Percentiles rank a stretch among this genome's conserved stretches.
Evolutionary conservation across 30 jellyfish, hydroid and myxozoan species (phyloP).

Genomic region (Aurelia aurita complex sp. Pacific): DNA sequence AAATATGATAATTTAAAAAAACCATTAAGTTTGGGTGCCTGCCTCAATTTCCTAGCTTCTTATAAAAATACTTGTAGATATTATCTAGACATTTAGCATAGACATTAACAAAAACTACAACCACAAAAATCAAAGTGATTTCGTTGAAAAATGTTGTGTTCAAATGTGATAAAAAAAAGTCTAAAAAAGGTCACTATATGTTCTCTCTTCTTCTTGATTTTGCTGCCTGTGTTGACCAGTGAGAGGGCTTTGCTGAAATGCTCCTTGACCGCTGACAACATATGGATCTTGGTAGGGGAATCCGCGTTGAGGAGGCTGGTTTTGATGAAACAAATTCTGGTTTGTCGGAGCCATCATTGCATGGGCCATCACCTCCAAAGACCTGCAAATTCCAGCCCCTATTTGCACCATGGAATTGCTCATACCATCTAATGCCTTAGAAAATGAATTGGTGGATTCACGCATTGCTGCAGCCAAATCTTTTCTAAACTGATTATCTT

Average conservation of each 20-base stretch:
- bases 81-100: too few relatives aligned
- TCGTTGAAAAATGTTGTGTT: too few relatives aligned
- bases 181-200: conserved; percentile 17
- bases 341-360: conserved; percentile 44
- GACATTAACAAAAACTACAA: too few relatives aligned
- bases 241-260: conserved; percentile 7
- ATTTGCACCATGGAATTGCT: conserved; percentile 42
- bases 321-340: conserved; percentile 54
- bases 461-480: conserved; percentile 55
- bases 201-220: conserved; percentile 17
- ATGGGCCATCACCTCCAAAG: conserved; percentile 21
- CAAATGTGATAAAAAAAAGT: background rate
- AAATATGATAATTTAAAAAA: too few relatives aligned
- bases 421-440: conserved; percentile 31
- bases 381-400: conserved; percentile 25
- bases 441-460: conserved; percentile 46
- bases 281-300: conserved; percentile 12
- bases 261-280: conserved; percentile 4
- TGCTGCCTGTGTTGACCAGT: background rate
- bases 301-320: conserved; percentile 10
- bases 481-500: conserved; percentile 40
- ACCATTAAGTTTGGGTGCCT: too few relatives aligned
- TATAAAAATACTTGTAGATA: too few relatives aligned
- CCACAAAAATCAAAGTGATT: too few relatives aligned
- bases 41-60: too few relatives aligned